Conservation (phyloP, 2,797 vertebrate genomes). For the Chromobotia macracanthus region DNA sequence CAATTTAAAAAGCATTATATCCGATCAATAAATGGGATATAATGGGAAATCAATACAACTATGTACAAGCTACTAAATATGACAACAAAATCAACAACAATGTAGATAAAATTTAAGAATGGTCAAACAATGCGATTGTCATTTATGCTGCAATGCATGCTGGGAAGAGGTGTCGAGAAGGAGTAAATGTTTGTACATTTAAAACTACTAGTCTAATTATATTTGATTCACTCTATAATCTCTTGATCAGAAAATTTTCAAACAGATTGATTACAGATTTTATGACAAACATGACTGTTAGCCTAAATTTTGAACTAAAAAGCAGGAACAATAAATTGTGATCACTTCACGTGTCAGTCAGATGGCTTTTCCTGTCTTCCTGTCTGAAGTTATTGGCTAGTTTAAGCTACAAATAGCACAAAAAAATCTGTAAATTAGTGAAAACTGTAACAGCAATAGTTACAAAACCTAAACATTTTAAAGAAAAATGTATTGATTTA, state of each 20-base stretch:
- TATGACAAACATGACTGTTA: too few species aligned
- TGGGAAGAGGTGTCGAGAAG: neutral
- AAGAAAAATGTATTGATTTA: neutral
- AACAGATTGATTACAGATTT: too few species aligned
- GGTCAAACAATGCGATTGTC: neutral
- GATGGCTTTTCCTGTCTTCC: too few species aligned
- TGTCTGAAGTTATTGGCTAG: too few species aligned
- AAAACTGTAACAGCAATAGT: neutral
- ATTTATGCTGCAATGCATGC: neutral
- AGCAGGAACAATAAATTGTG: too few species aligned
- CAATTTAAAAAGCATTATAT: neutral
- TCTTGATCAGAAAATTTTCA: too few species aligned
- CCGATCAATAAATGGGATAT: neutral
- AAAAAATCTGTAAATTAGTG: neutral
- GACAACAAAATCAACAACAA: too few species aligned
- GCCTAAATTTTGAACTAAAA: too few species aligned
- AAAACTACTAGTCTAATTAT: neutral
- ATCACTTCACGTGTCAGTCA: too few species aligned
- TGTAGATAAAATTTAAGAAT: neutral
- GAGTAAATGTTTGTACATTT: neutral
- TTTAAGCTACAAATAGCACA: neutral
- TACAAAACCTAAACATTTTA: neutral
- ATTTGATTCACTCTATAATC: neutral
- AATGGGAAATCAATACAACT: neutral
- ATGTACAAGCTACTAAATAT: neutral